phyloP scores from a whole-genome alignment of 2,113 vertebrate species.

The Leuciscus idus region DNA sequence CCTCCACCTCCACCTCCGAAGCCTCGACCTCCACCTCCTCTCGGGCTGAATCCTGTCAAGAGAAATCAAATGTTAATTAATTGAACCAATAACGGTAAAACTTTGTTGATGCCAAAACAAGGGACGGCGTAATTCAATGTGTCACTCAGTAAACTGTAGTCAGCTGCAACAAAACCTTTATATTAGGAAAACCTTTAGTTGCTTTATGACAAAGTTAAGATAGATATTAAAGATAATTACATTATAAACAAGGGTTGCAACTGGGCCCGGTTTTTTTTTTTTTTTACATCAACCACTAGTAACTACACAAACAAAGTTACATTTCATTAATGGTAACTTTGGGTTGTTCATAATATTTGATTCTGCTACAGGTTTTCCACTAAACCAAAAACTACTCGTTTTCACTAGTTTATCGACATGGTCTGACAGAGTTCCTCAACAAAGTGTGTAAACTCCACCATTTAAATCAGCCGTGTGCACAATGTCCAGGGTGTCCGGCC shows the following conservation, averaged over 20 bases:
- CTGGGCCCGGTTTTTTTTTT: background rate
- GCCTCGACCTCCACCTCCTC: conserved; percentile 53
- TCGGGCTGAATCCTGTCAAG: conserved; percentile 61
- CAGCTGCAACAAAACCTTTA: background rate
- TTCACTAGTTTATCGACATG: background rate
- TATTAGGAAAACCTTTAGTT: background rate
- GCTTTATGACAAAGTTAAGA: background rate
- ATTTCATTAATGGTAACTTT: background rate
- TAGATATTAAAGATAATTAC: background rate
- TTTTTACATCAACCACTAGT: no score
- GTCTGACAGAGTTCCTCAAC: background rate
- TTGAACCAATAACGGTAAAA: background rate
- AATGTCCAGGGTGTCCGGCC: background rate
- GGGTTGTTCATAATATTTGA: no score
- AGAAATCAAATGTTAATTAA: background rate
- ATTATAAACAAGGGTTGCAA: background rate
- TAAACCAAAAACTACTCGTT: background rate
- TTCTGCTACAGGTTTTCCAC: background rate
- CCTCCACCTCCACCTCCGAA: conserved; percentile 52
- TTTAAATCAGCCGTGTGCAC: background rate
- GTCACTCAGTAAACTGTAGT: background rate
- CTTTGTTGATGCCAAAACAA: background rate
- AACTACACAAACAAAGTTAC: background rate
- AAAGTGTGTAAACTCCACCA: background rate
- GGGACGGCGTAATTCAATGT: fast-evolving